phyloP scores from a whole-genome alignment of 2,888 invertebrate species.

The Sicus ferrugineus region DNA sequence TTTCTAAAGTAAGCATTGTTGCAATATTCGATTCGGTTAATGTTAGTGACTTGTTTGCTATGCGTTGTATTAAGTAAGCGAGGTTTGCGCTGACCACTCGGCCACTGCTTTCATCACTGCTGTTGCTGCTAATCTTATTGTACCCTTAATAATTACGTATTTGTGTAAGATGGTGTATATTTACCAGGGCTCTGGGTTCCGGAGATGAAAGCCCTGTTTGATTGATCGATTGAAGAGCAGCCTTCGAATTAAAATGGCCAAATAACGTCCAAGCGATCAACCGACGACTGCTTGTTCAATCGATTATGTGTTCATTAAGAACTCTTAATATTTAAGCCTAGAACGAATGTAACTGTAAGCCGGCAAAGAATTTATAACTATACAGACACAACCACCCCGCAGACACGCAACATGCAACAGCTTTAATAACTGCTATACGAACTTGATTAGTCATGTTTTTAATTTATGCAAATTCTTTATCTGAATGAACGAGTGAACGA shows the following conservation, averaged over 20 bases:
- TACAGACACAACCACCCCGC: not conserved
- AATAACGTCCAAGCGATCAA: too few relatives aligned
- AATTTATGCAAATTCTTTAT: not conserved
- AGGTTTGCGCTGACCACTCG: not conserved
- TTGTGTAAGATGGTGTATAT: not conserved
- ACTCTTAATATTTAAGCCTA: too few relatives aligned
- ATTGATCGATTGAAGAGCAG: too few relatives aligned
- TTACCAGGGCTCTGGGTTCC: not conserved
- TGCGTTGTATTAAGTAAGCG: not conserved
- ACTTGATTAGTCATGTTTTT: too few relatives aligned
- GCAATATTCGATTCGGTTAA: constrained; percentile 1
- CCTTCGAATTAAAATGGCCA: too few relatives aligned
- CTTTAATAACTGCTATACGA: constrained; percentile 19
- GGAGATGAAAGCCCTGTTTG: too few relatives aligned
- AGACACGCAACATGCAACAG: not conserved
- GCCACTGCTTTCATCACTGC: not conserved
- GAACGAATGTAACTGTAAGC: too few relatives aligned
- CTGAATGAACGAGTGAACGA: not conserved
- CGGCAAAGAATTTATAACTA: not conserved
- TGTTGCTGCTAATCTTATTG: not conserved
- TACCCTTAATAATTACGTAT: not conserved
- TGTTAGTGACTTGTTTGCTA: not conserved
- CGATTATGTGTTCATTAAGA: too few relatives aligned
- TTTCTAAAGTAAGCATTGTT: constrained; percentile 11
- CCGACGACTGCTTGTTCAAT: too few relatives aligned